These are phyloP conservation scores for Dicerorhinus sumatrensis DNA, from an alignment of 2,113 vertebrate species.

Conservation along the genomic window DNA sequence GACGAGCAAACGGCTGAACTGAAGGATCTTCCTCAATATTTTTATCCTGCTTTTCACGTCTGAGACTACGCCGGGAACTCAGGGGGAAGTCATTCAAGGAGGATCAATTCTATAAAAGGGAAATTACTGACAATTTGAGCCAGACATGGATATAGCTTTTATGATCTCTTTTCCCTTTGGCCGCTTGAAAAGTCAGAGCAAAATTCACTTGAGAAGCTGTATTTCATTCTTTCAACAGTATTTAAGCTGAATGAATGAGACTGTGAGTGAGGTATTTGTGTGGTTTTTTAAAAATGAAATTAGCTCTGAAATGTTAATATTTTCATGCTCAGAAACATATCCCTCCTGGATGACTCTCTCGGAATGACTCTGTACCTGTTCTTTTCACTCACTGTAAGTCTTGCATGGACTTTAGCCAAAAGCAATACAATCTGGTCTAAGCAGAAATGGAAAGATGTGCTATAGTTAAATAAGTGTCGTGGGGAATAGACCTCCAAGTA, in stretches of 20 bases:
- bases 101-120: not conserved
- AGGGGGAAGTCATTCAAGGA: not conserved
- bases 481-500: not conserved
- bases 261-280: not conserved
- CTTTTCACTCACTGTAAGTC: not conserved
- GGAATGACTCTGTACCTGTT: not conserved
- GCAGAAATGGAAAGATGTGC: not conserved
- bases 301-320: not conserved
- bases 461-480: rapidly evolving
- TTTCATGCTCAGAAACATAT: not conserved
- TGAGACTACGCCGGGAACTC: not conserved
- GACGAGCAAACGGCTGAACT: rapidly evolving
- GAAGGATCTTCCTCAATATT: not conserved
- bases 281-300: not conserved
- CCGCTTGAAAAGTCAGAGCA: not conserved
- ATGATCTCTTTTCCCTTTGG: not conserved
- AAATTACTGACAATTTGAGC: not conserved
- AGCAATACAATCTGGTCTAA: not conserved
- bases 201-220: not conserved
- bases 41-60: not conserved
- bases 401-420: not conserved
- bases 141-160: not conserved
- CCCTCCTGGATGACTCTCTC: not conserved
- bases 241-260: not conserved
- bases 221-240: not conserved